These are phyloP conservation scores for Amblyraja radiata DNA, from an alignment of 2,797 vertebrate species.

Conservation along the genomic window DNA sequence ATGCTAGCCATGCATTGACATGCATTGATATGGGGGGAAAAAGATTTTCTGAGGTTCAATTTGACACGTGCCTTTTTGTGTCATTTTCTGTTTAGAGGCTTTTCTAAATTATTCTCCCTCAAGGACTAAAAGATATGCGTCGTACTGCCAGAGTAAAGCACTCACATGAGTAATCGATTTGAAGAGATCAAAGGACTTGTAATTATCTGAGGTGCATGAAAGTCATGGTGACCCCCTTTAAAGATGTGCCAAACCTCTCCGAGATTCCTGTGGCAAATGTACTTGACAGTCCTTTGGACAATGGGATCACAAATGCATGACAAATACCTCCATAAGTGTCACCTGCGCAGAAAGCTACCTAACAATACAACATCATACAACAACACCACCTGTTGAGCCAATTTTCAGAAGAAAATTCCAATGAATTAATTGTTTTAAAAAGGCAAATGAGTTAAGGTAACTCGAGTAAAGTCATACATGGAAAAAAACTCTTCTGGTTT, in stretches of 20 bases:
- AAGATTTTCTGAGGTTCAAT: neutral
- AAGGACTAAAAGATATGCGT: neutral
- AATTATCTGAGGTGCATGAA: neutral
- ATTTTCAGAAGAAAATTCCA: neutral
- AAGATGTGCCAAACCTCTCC: slow-evolving; percentile 5
- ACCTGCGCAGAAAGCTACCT: neutral
- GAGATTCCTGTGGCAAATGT: neutral
- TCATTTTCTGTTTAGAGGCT: neutral
- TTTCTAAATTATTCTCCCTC: neutral
- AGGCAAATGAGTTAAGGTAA: neutral
- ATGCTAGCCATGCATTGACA: too few relatives aligned
- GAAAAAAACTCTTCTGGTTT: neutral
- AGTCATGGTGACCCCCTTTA: neutral
- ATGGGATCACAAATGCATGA: too few relatives aligned
- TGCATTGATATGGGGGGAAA: too few relatives aligned
- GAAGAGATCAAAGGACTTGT: neutral
- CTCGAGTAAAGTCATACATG: neutral
- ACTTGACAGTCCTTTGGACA: neutral
- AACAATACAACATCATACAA: too few relatives aligned
- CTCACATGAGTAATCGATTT: neutral
- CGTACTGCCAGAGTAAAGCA: neutral
- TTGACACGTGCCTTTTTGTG: neutral
- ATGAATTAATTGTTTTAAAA: neutral
- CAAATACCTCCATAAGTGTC: neutral
- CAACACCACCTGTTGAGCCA: neutral